Conservation (phyloP, 2,797 vertebrate species). For the Platyrinchus mystaceus region DNA sequence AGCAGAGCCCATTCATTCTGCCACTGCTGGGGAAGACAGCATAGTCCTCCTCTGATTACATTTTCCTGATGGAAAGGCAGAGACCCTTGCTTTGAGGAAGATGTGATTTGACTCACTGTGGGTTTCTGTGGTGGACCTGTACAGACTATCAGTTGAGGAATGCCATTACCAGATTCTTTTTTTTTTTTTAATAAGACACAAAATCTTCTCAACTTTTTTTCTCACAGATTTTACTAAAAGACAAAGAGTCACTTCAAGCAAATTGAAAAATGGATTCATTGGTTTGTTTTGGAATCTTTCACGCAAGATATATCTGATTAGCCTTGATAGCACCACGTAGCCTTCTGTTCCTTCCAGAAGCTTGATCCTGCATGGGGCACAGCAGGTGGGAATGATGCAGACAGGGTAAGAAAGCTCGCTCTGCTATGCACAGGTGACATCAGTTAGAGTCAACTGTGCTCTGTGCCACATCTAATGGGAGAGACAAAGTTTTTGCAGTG, state of each 20-base stretch:
- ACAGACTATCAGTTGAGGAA: background rate
- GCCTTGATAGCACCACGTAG: background rate
- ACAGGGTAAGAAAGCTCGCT: background rate
- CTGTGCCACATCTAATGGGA: rapidly evolving
- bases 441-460: rapidly evolving
- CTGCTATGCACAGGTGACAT: background rate
- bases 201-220: background rate
- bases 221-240: background rate
- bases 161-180: background rate
- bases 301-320: background rate
- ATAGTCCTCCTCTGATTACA: background rate
- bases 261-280: background rate
- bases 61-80: background rate
- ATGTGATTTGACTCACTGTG: background rate
- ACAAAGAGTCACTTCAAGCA: background rate
- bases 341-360: background rate
- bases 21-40: background rate
- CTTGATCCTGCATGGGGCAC: rapidly evolving
- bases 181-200: background rate
- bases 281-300: background rate
- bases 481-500: background rate
- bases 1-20: background rate
- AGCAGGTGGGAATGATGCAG: background rate
- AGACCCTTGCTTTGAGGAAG: background rate
- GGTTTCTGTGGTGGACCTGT: background rate